Evolutionary conservation across 2,888 invertebrate genomes (phyloP), one percentile per base, ranked within the genome.

Genomic region (Thymelicus lineola): DNA sequence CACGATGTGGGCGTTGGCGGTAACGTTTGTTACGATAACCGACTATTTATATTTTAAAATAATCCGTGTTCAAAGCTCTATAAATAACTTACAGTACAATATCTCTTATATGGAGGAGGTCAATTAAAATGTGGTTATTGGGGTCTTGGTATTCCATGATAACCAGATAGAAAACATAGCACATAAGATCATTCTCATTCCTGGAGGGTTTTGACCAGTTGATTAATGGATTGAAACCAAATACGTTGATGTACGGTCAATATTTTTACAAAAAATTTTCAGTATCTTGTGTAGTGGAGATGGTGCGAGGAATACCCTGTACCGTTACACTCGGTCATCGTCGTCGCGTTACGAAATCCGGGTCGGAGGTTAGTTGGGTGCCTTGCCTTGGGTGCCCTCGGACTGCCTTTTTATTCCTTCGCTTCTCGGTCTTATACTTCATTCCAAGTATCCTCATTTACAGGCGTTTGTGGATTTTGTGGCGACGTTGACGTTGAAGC

Each of bases 321-420:
- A 71, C 74, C 75, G 72, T 75, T 73, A 75, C 46, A 65, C 69
- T 72, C 73, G 75, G 76, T 76, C 76, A 72, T 71, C 75, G 74
- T 75, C 76, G 74, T 60, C 69, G 73, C 69, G 72, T 74, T 70
- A 60, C 61, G 75, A 72, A 74, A 72, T 73, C 72, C 72, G 74
- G 76, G 76, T 74, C 75, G 74, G 72, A 74, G 76, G 76, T 75
- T 73, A 72, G 36, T 53, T 9, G 50, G 53, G 53, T 67, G 60
- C 38, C 69, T 28, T 28, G 28, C 28, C 38, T 50, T 3, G 53
- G 12, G 53, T 66, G 60, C 45, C 70, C 68, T 65, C 63, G 14
- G 42, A 45, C 17, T 50, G 60, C 45, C 46, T 63, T 64, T 72
- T 74, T 72, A 12, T 42, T 55, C 9, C 12, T 46, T 48, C 20